Percentiles rank a stretch among this genome's conserved stretches.
These are phyloP conservation scores for Elegia similella DNA, from an alignment of 2,888 invertebrate genomes.

Conservation along the genomic window DNA sequence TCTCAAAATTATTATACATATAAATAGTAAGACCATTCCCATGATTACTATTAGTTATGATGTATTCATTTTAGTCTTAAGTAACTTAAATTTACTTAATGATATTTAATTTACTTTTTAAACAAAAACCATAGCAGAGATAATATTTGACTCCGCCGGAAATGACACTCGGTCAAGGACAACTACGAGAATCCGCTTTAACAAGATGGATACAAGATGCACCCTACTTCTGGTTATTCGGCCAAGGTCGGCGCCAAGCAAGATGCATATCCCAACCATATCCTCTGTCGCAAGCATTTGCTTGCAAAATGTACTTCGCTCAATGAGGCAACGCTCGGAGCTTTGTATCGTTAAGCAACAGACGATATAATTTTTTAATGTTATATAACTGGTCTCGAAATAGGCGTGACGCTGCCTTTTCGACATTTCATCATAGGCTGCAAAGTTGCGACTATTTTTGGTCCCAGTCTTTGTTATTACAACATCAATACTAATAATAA, in stretches of 20 bases:
- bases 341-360: background rate
- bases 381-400: conserved; percentile 6
- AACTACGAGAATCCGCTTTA: background rate
- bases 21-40: too few relatives aligned
- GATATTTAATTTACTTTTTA: background rate
- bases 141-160: background rate
- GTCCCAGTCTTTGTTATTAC: background rate
- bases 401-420: conserved; percentile 2
- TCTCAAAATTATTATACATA: too few relatives aligned
- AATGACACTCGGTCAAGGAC: background rate
- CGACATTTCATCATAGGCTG: background rate
- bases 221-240: background rate
- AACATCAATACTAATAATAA: background rate
- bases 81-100: background rate
- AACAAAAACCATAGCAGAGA: background rate
- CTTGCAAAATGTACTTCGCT: background rate
- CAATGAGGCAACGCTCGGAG: background rate
- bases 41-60: too few relatives aligned
- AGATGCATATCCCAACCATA: background rate
- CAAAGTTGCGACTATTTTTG: background rate
- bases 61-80: too few relatives aligned
- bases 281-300: background rate
- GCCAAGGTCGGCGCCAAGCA: background rate
- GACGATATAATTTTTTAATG: background rate
- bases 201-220: background rate